Evolutionary conservation across 2,113 vertebrate genomes (phyloP).

Genomic region (Benitochromis conjunctus): DNA sequence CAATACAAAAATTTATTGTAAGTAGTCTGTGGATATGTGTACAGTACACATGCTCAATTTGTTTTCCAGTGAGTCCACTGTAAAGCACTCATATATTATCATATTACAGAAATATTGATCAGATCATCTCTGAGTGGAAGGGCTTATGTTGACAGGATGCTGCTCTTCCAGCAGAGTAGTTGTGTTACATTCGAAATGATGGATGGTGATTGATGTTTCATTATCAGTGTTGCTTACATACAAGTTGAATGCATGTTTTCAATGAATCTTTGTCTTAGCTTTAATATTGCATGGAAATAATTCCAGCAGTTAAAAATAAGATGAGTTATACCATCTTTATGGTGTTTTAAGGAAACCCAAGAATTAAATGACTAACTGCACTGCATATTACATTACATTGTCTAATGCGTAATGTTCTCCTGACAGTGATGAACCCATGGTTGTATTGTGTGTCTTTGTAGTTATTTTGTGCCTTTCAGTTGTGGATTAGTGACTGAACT

Average conservation of each 20-base stretch:
- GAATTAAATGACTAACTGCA: neutral
- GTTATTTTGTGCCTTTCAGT: neutral
- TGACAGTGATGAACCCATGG: neutral
- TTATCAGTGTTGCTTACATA: neutral
- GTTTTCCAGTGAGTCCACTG: neutral
- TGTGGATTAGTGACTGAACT: neutral
- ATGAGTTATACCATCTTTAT: neutral
- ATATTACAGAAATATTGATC: neutral
- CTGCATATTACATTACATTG: neutral
- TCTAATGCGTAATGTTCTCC: neutral
- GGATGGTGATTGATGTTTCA: neutral
- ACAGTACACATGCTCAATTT: neutral
- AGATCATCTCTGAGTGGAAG: neutral
- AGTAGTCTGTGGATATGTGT: neutral
- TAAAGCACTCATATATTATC: neutral
- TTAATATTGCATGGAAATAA: neutral
- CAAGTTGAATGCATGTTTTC: neutral
- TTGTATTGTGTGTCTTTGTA: neutral
- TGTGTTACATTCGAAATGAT: neutral
- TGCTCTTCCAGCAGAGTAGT: neutral
- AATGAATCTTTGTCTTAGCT: neutral
- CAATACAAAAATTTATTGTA: neutral
- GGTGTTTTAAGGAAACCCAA: neutral
- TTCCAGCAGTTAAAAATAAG: neutral
- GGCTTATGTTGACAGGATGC: constrained; percentile 10